These are phyloP conservation scores for Bombycilla garrulus DNA, from an alignment of 2,113 vertebrate species.

Conservation along the genomic window DNA sequence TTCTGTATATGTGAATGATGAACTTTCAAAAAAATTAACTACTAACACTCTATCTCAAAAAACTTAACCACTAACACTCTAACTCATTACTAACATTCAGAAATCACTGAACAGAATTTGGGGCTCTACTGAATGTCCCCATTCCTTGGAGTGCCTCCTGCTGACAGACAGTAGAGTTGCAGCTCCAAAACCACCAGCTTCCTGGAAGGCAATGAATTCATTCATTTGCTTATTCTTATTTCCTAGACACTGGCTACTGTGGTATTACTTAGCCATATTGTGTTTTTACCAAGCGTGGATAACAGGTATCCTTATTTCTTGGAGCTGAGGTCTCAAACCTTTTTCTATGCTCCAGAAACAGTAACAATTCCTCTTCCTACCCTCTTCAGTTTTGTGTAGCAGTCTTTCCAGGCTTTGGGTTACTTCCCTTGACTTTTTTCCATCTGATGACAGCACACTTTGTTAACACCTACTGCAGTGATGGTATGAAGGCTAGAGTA, in stretches of 20 bases:
- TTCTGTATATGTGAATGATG: not conserved
- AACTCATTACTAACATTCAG: not conserved
- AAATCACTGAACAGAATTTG: not conserved
- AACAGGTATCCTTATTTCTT: not conserved
- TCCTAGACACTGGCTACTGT: not conserved
- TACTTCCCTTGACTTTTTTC: not conserved
- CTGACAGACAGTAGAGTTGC: not conserved
- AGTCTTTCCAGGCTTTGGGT: not conserved
- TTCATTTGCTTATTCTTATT: not conserved
- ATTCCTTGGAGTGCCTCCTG: not conserved
- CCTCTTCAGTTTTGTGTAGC: not conserved
- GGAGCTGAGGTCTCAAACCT: not conserved
- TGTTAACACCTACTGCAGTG: not conserved
- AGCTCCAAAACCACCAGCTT: not conserved
- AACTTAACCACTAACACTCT: too few relatives aligned
- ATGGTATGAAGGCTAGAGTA: not conserved
- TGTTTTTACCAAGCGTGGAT: not conserved
- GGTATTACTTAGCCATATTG: not conserved
- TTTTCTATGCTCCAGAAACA: not conserved
- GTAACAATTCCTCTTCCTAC: not conserved
- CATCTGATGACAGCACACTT: not conserved
- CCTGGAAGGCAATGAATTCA: not conserved
- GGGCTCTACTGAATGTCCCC: not conserved
- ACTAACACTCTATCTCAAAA: not conserved
- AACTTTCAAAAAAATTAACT: not conserved